phyloP scores from a whole-genome alignment of 1,140 invertebrate species.

The Dendrolimus punctatus region DNA sequence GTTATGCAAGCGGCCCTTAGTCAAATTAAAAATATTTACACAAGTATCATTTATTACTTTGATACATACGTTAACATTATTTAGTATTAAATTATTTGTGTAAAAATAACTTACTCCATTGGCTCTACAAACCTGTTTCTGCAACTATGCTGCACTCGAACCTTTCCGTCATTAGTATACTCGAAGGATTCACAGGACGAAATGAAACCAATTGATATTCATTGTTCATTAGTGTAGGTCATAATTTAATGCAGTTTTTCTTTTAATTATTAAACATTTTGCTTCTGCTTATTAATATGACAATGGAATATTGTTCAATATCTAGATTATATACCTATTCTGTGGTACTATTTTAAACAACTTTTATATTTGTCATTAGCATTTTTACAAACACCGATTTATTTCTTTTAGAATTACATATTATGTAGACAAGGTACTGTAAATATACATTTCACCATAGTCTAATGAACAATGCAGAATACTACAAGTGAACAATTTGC shows the following conservation, averaged over 20 bases:
- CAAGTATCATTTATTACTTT: too few species aligned
- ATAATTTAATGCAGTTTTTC: conserved; percentile 70
- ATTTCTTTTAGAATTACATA: conserved; percentile 22
- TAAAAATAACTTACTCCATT: too few species aligned
- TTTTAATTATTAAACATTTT: conserved; percentile 62
- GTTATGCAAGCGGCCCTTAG: too few species aligned
- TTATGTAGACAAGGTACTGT: conserved; percentile 1
- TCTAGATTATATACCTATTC: conserved; percentile 68
- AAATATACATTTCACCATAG: conserved; percentile 2
- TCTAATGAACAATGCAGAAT: conserved; percentile 4
- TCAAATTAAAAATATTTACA: too few species aligned
- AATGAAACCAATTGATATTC: conserved; percentile 36
- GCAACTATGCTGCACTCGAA: too few species aligned
- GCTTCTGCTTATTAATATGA: conserved; percentile 69
- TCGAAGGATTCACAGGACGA: background rate
- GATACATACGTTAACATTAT: too few species aligned
- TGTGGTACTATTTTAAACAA: conserved; percentile 69
- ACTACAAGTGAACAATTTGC: conserved; percentile 6
- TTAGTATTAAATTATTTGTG: too few species aligned
- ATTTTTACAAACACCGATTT: conserved; percentile 54
- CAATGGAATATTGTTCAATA: conserved; percentile 70
- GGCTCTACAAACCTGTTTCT: too few species aligned
- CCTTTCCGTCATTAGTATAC: too few species aligned
- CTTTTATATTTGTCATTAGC: conserved; percentile 66
- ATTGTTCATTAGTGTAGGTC: conserved; percentile 64